These are phyloP conservation scores for Meloidogyne hapla DNA, from an alignment of 1,140 invertebrate species.

Conservation along the genomic window DNA sequence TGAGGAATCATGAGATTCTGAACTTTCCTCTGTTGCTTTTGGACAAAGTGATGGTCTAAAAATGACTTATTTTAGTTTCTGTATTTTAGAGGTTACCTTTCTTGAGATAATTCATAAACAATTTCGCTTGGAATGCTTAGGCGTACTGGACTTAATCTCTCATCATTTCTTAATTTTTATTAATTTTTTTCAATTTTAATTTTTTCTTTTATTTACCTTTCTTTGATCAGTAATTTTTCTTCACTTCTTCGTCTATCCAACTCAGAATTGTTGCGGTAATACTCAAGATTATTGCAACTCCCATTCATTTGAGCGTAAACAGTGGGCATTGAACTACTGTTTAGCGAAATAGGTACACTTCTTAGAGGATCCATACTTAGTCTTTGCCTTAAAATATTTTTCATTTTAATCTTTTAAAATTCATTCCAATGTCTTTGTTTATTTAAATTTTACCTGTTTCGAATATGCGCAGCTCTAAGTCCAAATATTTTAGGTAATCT, in stretches of 20 bases:
- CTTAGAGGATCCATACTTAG: constrained; percentile 27
- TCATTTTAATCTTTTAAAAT: background rate
- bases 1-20: constrained; percentile 12
- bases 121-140: constrained; percentile 18
- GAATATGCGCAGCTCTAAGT: constrained; percentile 2
- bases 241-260: constrained; percentile 36
- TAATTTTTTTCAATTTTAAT: background rate
- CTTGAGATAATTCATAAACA: constrained; percentile 19
- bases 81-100: background rate
- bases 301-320: constrained; percentile 52
- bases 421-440: background rate
- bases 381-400: constrained; percentile 14
- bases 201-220: constrained; percentile 1
- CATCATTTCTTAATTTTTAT: background rate
- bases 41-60: background rate
- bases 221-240: constrained; percentile 28
- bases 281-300: constrained; percentile 41
- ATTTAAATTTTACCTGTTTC: constrained; percentile 25
- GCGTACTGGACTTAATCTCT: constrained; percentile 8
- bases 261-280: constrained; percentile 29
- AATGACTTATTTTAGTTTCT: background rate
- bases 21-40: constrained; percentile 2
- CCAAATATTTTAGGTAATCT: constrained; percentile 22
- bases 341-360: constrained; percentile 35
- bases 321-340: constrained; percentile 35